Evolutionary conservation across 1,140 invertebrate species (phyloP).

Genomic region (Ostrea denselamellosa): DNA sequence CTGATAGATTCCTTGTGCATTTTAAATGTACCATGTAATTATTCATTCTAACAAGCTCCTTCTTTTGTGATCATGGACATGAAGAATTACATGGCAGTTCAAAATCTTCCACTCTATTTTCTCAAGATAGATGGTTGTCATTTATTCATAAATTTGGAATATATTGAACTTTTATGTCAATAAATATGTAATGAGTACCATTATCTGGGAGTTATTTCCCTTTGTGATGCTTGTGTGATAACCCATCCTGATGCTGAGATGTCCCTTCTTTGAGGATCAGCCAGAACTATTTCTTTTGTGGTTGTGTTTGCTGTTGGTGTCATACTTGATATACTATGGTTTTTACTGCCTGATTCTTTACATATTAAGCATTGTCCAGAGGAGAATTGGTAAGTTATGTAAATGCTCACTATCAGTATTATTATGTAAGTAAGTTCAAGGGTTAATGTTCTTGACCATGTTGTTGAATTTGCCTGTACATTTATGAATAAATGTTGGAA

Average conservation of each 20-base stretch:
- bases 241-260: constrained; percentile 62
- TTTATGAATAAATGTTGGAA: no score
- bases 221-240: not conserved
- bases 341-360: constrained; percentile 71
- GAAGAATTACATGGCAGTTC: not conserved
- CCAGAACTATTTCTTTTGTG: constrained; percentile 73
- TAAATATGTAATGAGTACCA: not conserved
- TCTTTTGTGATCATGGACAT: not conserved
- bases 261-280: constrained; percentile 75
- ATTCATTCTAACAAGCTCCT: not conserved
- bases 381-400: not conserved
- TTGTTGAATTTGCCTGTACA: no score
- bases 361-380: constrained; percentile 53
- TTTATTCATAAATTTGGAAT: not conserved
- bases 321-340: constrained; percentile 69
- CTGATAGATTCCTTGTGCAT: not conserved
- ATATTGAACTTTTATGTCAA: not conserved
- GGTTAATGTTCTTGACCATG: no score
- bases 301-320: constrained; percentile 63
- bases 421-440: no score
- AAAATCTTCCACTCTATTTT: not conserved
- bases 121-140: not conserved
- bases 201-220: not conserved
- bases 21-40: not conserved
- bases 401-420: no score